These are phyloP conservation scores for Dallia pectoralis DNA, from an alignment of 2,797 vertebrate genomes.

Conservation along the genomic window DNA sequence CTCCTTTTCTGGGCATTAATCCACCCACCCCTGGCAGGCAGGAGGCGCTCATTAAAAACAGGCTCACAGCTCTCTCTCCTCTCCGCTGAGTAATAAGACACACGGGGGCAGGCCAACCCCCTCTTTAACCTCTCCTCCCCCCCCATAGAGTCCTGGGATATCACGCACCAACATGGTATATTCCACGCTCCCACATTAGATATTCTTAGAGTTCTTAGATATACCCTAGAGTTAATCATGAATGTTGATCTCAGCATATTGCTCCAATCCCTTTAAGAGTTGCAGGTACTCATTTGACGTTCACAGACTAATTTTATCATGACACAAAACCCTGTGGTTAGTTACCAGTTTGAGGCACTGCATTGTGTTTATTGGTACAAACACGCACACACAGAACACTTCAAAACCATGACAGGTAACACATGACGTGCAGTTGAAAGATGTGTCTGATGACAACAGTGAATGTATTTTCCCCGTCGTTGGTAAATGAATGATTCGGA, in stretches of 20 bases:
- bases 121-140: slow-evolving; percentile 7
- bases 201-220: too few relatives aligned
- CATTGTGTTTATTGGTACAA: too few relatives aligned
- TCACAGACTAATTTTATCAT: not conserved
- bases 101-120: not conserved
- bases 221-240: not conserved
- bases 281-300: not conserved
- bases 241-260: not conserved
- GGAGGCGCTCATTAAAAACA: slow-evolving; percentile 41
- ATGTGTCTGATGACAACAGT: not conserved
- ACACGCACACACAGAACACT: not conserved
- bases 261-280: not conserved
- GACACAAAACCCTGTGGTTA: not conserved
- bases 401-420: not conserved
- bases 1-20: slow-evolving; percentile 48
- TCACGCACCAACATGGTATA: not conserved
- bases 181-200: not conserved
- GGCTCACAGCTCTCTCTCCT: slow-evolving; percentile 18
- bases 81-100: not conserved
- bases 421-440: not conserved
- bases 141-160: not conserved
- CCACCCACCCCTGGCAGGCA: slow-evolving; percentile 48
- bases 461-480: not conserved
- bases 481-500: not conserved
- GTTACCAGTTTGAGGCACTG: not conserved